Evolutionary conservation across 2,888 invertebrate genomes (phyloP), one percentile per base, ranked within the genome.

Genomic region (Sinelater perroti): DNA sequence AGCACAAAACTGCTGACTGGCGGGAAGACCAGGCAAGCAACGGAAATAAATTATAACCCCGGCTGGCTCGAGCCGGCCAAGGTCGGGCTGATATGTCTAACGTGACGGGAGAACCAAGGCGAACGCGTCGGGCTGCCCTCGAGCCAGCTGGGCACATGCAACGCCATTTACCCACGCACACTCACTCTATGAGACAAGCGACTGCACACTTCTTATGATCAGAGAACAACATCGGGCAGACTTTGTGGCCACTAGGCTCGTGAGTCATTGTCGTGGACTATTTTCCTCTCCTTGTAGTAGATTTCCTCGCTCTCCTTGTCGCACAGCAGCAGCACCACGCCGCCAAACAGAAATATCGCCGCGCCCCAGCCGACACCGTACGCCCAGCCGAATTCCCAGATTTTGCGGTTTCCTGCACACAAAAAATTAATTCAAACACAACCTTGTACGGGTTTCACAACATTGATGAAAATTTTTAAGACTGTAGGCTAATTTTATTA

Each of bases 231-330:
- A 76, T 85, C 85, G 83, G 85, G 85, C 84, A 85, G 85, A 83
- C 84, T 83, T 80, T 84, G 84, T 81, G 83, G 83, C 82, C 85
- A 85, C 85, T 85, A 85, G 85, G 85, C 84, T 70, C 81, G 72
- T 74, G 79, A 77, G 75, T 77, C 75, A 70, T 83, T 80, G 64
- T 85, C 84, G 67, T 85, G 85, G 56, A 86, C 86, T 69, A 96
- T 95, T 84, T 95, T 96, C 77, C 95, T 90, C 81, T 97, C 97
- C 82, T 97, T 95, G 84, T 95, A 95, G 81, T 96, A 94, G 74
- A 97, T 93, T 81, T 97, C 97, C 81, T 98, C 97, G 72, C 94
- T 95, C 81, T 97, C 97, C 81, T 97, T 97, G 84, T 98, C 97
- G 79, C 97, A 95, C 67, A 97, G 86, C 72, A 98, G 84, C 66